phyloP scores from a whole-genome alignment of 1,140 invertebrate species.

The Pseudobourletiella spinata region DNA sequence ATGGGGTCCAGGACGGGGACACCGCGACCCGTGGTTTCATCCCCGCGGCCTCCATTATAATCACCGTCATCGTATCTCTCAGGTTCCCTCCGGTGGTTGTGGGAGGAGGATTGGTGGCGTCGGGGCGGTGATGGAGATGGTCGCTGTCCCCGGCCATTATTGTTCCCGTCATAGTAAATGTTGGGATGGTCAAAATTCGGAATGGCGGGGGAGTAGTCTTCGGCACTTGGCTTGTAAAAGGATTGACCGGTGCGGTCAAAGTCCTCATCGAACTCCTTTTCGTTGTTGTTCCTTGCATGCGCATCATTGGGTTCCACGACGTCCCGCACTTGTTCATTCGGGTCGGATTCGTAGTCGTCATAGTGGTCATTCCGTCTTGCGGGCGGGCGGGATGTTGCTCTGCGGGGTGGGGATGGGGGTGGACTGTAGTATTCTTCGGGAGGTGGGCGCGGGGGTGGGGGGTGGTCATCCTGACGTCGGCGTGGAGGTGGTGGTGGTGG shows the following conservation, averaged over 20 bases:
- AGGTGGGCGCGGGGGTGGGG: not conserved
- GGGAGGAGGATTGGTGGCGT: not conserved
- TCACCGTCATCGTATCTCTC: not conserved
- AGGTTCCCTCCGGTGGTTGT: not conserved
- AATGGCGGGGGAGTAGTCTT: constrained; percentile 14
- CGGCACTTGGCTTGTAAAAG: not conserved
- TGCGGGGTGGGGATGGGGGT: not conserved
- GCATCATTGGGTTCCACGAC: not conserved
- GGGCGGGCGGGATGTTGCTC: not conserved
- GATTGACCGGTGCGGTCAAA: not conserved
- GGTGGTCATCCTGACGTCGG: not conserved
- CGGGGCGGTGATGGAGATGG: not conserved
- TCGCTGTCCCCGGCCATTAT: not conserved
- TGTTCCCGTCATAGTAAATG: constrained; percentile 12
- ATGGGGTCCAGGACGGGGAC: constrained; percentile 26
- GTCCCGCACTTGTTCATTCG: constrained; percentile 8
- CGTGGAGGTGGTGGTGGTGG: constrained; percentile 5
- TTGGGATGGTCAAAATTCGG: constrained; percentile 25
- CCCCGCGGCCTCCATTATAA: constrained; percentile 8
- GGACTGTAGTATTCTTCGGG: too few relatives aligned
- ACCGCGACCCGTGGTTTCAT: constrained; percentile 2
- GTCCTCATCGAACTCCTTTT: not conserved
- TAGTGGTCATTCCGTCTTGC: not conserved
- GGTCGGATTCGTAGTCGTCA: constrained; percentile 5
- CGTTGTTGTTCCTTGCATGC: not conserved